These are phyloP conservation scores for Flexamia atlantica DNA, from an alignment of 2,888 invertebrate genomes.

Conservation along the genomic window DNA sequence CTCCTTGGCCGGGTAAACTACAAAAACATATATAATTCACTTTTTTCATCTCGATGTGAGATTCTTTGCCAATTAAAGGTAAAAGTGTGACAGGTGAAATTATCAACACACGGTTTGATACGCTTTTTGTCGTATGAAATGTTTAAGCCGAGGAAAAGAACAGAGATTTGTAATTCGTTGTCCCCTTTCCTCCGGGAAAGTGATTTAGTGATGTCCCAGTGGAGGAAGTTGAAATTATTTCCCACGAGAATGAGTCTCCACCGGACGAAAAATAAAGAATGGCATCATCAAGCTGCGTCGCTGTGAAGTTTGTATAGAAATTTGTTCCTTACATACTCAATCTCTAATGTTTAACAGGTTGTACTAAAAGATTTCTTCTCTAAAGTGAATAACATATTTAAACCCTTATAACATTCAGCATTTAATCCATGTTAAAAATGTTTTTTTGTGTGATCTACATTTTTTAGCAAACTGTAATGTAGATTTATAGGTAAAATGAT, in stretches of 20 bases:
- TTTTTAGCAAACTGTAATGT: no score
- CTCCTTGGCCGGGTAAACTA: neutral
- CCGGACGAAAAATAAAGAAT: neutral
- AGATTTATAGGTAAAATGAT: neutral
- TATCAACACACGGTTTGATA: neutral
- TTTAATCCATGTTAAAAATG: no score
- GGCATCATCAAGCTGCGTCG: neutral
- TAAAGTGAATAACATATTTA: no score
- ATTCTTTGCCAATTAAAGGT: slow-evolving; percentile 1
- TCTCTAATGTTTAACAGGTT: no score
- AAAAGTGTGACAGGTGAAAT: neutral
- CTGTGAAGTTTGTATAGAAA: neutral
- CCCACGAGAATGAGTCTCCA: neutral
- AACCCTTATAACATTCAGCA: no score
- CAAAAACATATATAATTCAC: neutral
- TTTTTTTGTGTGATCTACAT: no score
- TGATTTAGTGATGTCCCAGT: neutral
- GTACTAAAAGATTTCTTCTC: no score
- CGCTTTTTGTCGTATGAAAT: neutral
- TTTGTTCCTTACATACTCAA: no score
- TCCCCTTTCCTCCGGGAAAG: neutral
- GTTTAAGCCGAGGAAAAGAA: neutral
- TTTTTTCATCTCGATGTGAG: neutral
- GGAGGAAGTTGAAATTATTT: neutral
- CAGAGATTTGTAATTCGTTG: neutral